Conservation (phyloP, 2,888 invertebrate genomes). For the Clusia tigrina region DNA sequence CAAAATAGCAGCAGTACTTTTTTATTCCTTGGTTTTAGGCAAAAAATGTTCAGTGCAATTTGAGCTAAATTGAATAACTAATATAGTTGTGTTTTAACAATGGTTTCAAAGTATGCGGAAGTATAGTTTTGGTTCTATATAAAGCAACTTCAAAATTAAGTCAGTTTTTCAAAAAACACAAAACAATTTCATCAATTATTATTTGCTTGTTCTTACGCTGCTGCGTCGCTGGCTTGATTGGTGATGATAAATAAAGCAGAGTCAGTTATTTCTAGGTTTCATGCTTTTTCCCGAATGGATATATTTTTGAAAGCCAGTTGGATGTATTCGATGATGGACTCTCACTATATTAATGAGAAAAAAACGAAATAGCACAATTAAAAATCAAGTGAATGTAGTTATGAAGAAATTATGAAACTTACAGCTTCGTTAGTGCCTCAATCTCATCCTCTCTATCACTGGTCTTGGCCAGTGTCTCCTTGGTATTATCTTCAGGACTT, state of each 20-base stretch:
- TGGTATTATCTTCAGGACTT: slow-evolving; percentile 31
- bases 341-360: slow-evolving; percentile 56
- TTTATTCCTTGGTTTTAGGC: too few species aligned
- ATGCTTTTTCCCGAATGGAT: slow-evolving; percentile 77
- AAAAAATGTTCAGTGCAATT: too few species aligned
- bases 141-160: too few species aligned
- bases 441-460: slow-evolving; percentile 45
- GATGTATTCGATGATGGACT: slow-evolving; percentile 60
- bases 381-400: background rate
- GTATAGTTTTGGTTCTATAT: too few species aligned
- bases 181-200: too few species aligned
- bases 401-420: slow-evolving; percentile 36
- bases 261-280: slow-evolving; percentile 45
- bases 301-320: slow-evolving; percentile 77
- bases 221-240: too few species aligned
- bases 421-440: slow-evolving; percentile 56
- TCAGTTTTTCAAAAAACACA: too few species aligned
- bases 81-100: background rate
- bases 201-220: too few species aligned
- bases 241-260: too few species aligned
- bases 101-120: too few species aligned
- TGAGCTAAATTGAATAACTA: background rate
- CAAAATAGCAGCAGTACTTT: too few species aligned
- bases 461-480: slow-evolving; percentile 40
- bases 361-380: too few species aligned